Evolutionary conservation across 53 echinoderm and acorn worm genomes (phyloP).

Genomic region (Luidia sarsii): DNA sequence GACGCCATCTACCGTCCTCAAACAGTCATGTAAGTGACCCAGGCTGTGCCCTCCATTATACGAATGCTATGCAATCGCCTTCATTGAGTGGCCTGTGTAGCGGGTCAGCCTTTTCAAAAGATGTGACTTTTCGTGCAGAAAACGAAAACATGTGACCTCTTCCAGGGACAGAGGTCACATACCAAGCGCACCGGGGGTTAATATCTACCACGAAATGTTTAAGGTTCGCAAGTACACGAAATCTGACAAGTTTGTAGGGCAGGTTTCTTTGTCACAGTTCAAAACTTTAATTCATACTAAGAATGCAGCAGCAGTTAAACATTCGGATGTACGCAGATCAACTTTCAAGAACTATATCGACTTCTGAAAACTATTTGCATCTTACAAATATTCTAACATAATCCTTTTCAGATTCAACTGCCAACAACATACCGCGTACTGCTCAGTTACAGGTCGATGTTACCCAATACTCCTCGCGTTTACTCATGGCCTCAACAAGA

Average conservation of each 20-base stretch:
- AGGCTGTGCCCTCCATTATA: neutral
- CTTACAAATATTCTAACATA: too few relatives aligned
- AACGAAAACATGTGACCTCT: too few relatives aligned
- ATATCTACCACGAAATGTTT: neutral
- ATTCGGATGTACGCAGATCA: too few relatives aligned
- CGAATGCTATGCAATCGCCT: constrained; percentile 11
- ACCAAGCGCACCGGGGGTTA: constrained; percentile 23
- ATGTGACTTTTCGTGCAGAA: too few relatives aligned
- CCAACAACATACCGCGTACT: neutral
- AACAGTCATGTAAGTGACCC: constrained; percentile 5
- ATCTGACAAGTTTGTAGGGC: too few relatives aligned
- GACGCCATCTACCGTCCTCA: constrained; percentile 41
- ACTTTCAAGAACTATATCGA: too few relatives aligned
- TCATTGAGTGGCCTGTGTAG: neutral
- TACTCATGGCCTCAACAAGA: neutral
- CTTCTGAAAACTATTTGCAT: too few relatives aligned
- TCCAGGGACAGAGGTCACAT: constrained; percentile 13
- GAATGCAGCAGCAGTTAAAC: too few relatives aligned
- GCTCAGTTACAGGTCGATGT: too few relatives aligned
- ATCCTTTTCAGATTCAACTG: neutral
- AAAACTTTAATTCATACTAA: too few relatives aligned
- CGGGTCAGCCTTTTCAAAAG: neutral
- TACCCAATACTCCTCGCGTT: neutral
- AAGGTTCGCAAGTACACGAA: too few relatives aligned
- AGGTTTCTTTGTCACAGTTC: too few relatives aligned